Evolutionary conservation across 2,797 vertebrate species (phyloP), one percentile per base, ranked within the genome.

Genomic region (Megalops cyprinoides): DNA sequence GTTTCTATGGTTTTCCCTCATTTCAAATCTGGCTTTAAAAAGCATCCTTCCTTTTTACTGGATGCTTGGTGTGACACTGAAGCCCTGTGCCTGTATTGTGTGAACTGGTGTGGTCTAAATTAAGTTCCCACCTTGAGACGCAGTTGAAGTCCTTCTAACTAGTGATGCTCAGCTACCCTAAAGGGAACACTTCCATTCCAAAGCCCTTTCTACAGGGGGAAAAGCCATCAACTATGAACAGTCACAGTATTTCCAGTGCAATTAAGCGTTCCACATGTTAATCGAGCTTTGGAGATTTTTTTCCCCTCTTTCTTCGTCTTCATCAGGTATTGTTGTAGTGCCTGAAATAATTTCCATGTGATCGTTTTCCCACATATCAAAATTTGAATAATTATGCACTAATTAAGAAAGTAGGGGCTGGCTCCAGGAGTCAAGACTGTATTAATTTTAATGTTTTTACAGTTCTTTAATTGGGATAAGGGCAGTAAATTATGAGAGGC

Each of bases 371-470:
- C 92, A 95, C 95, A 96, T 96, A 96, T 96, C 96, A 96, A 95
- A 96, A 96, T 94, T 92, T 92, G 96, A 96, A 96, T 97, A 96
- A 96, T 96, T 96, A 96, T 95, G 93, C 95, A 95, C 96, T 97
- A 96, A 97, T 97, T 96, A 97, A 95, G 95, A 95, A 96, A 96
- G 95, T 94, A 93, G 93, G 93, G 94, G 94, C 95, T 95, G 95
- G n/a, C 95, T 96, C 92, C 91, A 85, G 93, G 95, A 96, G 95
- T 96, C 96, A 95, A 96, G 95, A 94, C 95, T 94, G 95, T 94
- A 96, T 97, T 96, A 95, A 97, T 97, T 96, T 96, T 96, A 96
- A 96, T 96, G 96, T 96, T 96, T 96, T 96, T 96, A 95, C 95
- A 96, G 95, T 92, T 94, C 94, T 95, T 95, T 96, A 96, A 96